These are phyloP conservation scores for Pycnonotus jocosus DNA, from an alignment of 2,113 vertebrate species.

Conservation along the genomic window DNA sequence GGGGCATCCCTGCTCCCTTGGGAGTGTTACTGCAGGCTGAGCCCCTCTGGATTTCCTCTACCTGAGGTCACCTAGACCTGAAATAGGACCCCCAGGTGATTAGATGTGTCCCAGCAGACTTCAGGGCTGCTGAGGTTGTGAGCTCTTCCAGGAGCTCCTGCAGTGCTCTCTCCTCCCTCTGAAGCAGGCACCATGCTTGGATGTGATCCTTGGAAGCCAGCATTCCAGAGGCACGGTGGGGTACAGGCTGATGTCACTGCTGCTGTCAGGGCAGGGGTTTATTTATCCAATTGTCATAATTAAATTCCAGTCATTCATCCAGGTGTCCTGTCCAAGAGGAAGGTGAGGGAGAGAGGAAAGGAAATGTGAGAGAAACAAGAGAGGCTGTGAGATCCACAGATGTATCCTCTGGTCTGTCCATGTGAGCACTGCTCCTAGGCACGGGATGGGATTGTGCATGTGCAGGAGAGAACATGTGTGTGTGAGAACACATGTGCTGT, in stretches of 20 bases:
- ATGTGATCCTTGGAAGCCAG: fast-evolving
- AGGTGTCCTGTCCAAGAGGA: constrained; percentile 19
- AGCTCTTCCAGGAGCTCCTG: neutral
- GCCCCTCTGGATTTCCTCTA: neutral
- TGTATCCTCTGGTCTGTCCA: neutral
- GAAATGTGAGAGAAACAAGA: neutral
- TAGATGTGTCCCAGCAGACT: neutral
- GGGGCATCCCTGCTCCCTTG: neutral
- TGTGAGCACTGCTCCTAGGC: neutral
- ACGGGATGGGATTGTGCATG: neutral
- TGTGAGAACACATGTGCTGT: neutral
- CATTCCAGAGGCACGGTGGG: neutral
- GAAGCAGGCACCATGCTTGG: fast-evolving
- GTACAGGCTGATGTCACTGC: neutral
- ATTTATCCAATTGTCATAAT: neutral
- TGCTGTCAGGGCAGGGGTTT: neutral
- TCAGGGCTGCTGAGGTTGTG: neutral
- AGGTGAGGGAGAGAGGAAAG: constrained; percentile 10
- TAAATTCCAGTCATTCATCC: neutral
- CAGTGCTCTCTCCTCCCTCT: neutral
- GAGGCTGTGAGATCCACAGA: neutral
- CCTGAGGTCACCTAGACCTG: neutral
- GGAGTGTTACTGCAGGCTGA: neutral
- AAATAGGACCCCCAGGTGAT: neutral
- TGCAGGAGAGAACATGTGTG: neutral